Evolutionary conservation across 2,113 vertebrate species (phyloP), one percentile per base, ranked within the genome.

Genomic region (Daphoenositta chrysoptera): DNA sequence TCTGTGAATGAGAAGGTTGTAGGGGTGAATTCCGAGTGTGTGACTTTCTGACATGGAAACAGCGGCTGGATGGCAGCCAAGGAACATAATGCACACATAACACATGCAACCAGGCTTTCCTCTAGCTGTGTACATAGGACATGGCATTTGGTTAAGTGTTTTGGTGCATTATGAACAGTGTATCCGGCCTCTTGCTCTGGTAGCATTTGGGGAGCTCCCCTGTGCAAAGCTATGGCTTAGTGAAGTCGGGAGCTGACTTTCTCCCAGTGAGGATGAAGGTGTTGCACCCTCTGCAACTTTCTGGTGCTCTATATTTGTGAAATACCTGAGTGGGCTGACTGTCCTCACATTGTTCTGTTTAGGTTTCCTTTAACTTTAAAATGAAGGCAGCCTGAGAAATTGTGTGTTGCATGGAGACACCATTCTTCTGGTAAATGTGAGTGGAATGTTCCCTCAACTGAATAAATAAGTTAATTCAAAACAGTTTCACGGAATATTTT

Each of bases 381-480:
- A 66, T 11, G 44, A 90, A 66, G 20, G 56, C 44, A 87, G 63
- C 28, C 40, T 70, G 47, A 63, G 69, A 75, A 93, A 48, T 39
- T 83, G 20, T 42, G 3, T 79, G 16, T 71, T 93, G 37, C 1
- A 4, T 63, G 61, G 80, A 71, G 73, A 65, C 33, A 45, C 47
- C 0, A 30, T 90, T 96, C 37, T 94, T 90, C 33, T 0, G 4
- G 47, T 89, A 69, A 76, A 87, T 71, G 58, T 39, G 48, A 90
- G 47, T 48, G 51, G 60, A 92, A 86, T 86, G 44, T 91, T 95
- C 66, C 79, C 54, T 68, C 33, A 15, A 82, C 69, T 76, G 39
- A 58, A 82, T 87, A 92, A 97, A 83, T 89, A 89, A 93, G 85
- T 83, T 96, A 97, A 96, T 94, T 90, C 48, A 53, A 95, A 95